Evolutionary conservation across 2,888 invertebrate species (phyloP).

Genomic region (Limnephilus marmoratus): DNA sequence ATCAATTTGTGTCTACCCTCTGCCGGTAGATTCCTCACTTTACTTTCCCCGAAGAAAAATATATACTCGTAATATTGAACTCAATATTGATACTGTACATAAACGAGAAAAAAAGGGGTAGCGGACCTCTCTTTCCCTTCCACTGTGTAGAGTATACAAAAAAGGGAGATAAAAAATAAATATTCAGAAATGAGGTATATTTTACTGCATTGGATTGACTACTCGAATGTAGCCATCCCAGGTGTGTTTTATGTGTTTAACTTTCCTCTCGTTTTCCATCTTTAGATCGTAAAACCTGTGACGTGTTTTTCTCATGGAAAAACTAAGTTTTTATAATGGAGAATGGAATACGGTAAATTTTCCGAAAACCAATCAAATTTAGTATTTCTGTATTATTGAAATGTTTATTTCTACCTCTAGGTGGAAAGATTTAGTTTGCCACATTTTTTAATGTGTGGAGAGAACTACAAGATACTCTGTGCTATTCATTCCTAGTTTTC

Average conservation of each 20-base stretch:
- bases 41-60: slow-evolving; percentile 21
- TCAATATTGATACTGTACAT: slow-evolving; percentile 9
- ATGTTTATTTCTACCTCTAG: neutral
- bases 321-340: neutral
- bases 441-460: neutral
- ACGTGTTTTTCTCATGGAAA: slow-evolving; percentile 25
- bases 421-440: neutral
- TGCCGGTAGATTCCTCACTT: neutral
- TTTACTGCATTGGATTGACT: slow-evolving; percentile 51
- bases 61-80: slow-evolving; percentile 25
- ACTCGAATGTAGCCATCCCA: slow-evolving; percentile 45
- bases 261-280: slow-evolving; percentile 54
- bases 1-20: neutral
- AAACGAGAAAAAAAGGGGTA: slow-evolving; percentile 22
- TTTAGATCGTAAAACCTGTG: slow-evolving; percentile 54
- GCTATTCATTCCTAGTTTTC: too few species aligned
- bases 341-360: neutral
- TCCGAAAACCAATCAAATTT: neutral
- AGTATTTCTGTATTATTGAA: neutral
- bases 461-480: too few species aligned
- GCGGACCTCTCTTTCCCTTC: neutral
- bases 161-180: neutral
- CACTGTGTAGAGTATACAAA: neutral
- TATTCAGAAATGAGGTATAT: slow-evolving; percentile 29
- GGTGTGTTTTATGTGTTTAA: slow-evolving; percentile 60